Conservation (phyloP, 2,113 vertebrate genomes). For the Otocyon megalotis region DNA sequence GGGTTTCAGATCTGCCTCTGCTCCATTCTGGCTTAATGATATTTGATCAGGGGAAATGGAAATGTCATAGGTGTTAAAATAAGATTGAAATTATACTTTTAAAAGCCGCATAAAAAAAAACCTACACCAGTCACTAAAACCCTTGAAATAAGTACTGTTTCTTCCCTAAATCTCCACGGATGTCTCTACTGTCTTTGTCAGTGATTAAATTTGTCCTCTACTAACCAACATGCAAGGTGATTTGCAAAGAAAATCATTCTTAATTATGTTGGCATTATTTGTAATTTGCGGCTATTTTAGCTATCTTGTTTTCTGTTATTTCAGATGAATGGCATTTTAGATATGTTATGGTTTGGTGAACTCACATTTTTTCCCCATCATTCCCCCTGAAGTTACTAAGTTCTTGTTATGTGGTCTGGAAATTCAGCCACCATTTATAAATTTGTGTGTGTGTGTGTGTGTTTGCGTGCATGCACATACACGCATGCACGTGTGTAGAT, state of each 20-base stretch:
- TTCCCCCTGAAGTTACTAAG: neutral
- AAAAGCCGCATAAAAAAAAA: neutral
- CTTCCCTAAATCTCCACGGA: neutral
- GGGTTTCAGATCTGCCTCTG: neutral
- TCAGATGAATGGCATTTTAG: neutral
- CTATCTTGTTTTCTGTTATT: conserved; percentile 34
- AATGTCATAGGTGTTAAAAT: conserved; percentile 28
- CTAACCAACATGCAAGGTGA: neutral
- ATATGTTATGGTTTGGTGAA: neutral
- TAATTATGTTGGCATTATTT: conserved; percentile 23
- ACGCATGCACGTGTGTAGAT: neutral
- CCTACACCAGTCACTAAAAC: neutral
- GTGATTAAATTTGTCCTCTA: neutral
- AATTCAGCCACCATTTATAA: neutral
- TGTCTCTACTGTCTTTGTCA: neutral
- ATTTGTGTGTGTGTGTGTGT: neutral
- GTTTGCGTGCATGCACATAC: too few species aligned
- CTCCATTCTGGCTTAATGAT: neutral
- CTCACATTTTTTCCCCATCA: accelerated
- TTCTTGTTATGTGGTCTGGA: neutral
- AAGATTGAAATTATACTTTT: conserved; percentile 51
- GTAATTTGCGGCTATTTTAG: neutral
- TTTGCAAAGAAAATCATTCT: neutral
- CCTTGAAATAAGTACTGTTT: neutral
- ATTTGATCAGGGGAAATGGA: neutral